phyloP scores from a whole-genome alignment of 2,113 vertebrate species.

The Proterorhinus semilunaris region DNA sequence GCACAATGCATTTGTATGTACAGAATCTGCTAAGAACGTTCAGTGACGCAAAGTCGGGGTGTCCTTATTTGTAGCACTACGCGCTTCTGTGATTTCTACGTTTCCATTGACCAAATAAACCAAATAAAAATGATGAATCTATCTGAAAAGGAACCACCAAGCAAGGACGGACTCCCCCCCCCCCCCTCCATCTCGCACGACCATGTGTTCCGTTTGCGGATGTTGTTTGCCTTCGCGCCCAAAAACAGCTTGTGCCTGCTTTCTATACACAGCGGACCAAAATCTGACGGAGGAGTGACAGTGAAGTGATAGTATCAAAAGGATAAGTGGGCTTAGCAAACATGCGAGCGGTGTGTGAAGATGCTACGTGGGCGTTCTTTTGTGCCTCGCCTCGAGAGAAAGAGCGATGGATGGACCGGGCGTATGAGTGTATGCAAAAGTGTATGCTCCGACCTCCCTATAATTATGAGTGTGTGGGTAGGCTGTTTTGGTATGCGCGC shows the following conservation, averaged over 20 bases:
- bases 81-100: no score
- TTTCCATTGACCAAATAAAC: no score
- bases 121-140: no score
- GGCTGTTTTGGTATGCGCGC: slow-evolving; percentile 63
- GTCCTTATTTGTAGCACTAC: no score
- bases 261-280: slow-evolving; percentile 34
- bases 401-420: background rate
- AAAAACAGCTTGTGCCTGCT: slow-evolving; percentile 11
- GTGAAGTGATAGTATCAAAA: slow-evolving; percentile 66
- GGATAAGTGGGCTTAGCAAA: slow-evolving; percentile 70
- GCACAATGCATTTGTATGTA: no score
- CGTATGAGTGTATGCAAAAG: slow-evolving; percentile 22
- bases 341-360: slow-evolving; percentile 62
- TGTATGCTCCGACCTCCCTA: slow-evolving; percentile 56
- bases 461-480: slow-evolving; percentile 72
- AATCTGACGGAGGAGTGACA: slow-evolving; percentile 44
- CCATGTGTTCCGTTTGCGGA: slow-evolving; percentile 30
- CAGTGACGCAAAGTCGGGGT: no score
- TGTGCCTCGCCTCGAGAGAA: slow-evolving; percentile 63
- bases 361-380: slow-evolving; percentile 69
- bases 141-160: background rate
- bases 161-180: background rate
- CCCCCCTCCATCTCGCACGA: background rate
- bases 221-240: slow-evolving; percentile 16
- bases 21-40: no score